These are phyloP conservation scores for Eumaeus atala DNA, from an alignment of 1,140 invertebrate genomes.

Conservation along the genomic window DNA sequence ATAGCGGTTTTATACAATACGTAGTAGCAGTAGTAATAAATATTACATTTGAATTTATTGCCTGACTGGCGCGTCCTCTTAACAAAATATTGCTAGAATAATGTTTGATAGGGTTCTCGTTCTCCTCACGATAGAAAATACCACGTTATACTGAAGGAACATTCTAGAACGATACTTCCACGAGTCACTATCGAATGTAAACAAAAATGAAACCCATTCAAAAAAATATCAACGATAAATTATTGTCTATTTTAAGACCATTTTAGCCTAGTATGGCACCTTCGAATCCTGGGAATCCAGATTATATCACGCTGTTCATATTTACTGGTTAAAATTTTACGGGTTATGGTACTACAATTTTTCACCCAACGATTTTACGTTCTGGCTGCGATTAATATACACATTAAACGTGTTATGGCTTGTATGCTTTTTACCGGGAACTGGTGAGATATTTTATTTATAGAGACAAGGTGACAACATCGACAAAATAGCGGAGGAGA, in stretches of 20 bases:
- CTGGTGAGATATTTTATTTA: conserved; percentile 67
- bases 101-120: conserved; percentile 41
- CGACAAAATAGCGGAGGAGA: too few relatives aligned
- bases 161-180: conserved; percentile 42
- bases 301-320: conserved; percentile 60
- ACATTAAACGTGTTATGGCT: conserved; percentile 54
- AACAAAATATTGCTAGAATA: conserved; percentile 39
- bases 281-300: conserved; percentile 51
- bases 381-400: conserved; percentile 55
- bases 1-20: too few relatives aligned
- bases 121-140: conserved; percentile 28
- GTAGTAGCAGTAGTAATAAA: too few relatives aligned
- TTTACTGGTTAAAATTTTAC: conserved; percentile 70
- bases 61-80: too few relatives aligned
- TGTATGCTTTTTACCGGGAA: conserved; percentile 59
- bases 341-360: conserved; percentile 65
- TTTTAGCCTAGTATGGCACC: conserved; percentile 53
- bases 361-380: conserved; percentile 33
- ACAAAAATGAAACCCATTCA: conserved; percentile 37
- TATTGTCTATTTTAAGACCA: conserved; percentile 33
- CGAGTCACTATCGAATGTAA: conserved; percentile 23
- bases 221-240: conserved; percentile 35
- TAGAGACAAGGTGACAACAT: too few relatives aligned
- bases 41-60: too few relatives aligned
- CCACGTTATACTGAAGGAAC: conserved; percentile 35